Evolutionary conservation across 2,888 invertebrate species (phyloP), one percentile per base, ranked within the genome.

Genomic region (Gandaritis pyraliata): DNA sequence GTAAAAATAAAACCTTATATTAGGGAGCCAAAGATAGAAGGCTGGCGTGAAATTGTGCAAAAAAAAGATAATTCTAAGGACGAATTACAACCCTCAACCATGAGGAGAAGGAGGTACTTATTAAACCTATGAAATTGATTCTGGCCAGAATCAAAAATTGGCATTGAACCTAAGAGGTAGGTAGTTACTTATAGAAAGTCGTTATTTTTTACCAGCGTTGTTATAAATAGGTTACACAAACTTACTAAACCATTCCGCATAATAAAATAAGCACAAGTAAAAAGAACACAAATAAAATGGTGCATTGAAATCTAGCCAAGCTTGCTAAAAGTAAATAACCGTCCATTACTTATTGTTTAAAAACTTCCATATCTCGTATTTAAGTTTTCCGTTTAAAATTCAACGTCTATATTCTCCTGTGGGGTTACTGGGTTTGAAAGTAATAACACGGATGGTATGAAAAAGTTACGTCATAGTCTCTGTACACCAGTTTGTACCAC

Each of bases 301-400:
- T 52, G 54, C 61, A 62, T 53, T 64, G 52, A 62, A 53, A 54
- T 16, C 23, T 61, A 64, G 52, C 56, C 51, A 55, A 51, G 41
- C 48, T 16, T 13, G 49, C 54, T 49, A 58, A 51, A 63, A 61
- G 46, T 50, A 70, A 71, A 71, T 71, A 70, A 67, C 65, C 73
- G 68, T 70, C 72, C 72, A 72, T 75, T 75, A 72, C 72, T 75
- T 78, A 73, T 73, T 73, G 74, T 75, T 77, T 60, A 64, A 73
- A 71, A 78, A 75, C 72, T 75, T 73, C 64, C 68, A 66, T 65
- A 72, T 70, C 69, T 63, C 61, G 65, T 74, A 73, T 76, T 75
- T 74, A 76, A 78, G 76, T 78, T 78, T 77, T 73, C 69, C 73
- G 70, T 73, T 78, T 77, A 75, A 78, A 80, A 78, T 77, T 75